phyloP scores from a whole-genome alignment of 2,113 vertebrate genomes.

The Marmota monax region DNA sequence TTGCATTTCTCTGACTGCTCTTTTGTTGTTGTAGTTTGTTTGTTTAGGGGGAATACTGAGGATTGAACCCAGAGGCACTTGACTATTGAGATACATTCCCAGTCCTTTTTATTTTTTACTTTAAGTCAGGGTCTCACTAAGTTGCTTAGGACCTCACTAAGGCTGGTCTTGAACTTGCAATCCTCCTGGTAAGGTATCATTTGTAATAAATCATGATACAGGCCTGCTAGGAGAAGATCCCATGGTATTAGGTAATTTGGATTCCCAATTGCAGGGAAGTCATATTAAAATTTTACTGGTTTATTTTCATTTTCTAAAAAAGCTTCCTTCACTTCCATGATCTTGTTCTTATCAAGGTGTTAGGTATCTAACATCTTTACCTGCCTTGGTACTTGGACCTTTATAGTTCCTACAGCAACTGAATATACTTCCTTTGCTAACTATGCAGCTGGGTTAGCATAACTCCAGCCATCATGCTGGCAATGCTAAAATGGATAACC shows the following conservation, averaged over 20 bases:
- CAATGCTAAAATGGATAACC: neutral
- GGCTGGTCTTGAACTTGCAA: no score
- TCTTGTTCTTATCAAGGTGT: neutral
- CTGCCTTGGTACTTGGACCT: neutral
- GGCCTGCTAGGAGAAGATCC: neutral
- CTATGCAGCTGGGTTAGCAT: neutral
- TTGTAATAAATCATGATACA: neutral
- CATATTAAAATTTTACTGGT: neutral
- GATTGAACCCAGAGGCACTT: no score
- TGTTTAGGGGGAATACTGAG: no score
- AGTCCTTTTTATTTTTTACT: no score
- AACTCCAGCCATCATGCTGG: neutral
- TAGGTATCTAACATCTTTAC: neutral
- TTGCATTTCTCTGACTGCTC: no score
- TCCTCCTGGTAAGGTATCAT: neutral
- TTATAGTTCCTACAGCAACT: neutral
- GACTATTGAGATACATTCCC: no score
- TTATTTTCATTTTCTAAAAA: slow-evolving; percentile 24
- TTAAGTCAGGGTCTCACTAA: no score
- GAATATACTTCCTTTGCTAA: neutral
- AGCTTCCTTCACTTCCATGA: neutral
- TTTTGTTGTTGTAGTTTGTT: no score
- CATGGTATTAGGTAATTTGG: neutral
- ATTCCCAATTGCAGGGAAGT: neutral
- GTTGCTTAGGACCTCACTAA: no score